Conservation (phyloP, 2,113 vertebrate species). For the Illadopsis cleaveri region DNA sequence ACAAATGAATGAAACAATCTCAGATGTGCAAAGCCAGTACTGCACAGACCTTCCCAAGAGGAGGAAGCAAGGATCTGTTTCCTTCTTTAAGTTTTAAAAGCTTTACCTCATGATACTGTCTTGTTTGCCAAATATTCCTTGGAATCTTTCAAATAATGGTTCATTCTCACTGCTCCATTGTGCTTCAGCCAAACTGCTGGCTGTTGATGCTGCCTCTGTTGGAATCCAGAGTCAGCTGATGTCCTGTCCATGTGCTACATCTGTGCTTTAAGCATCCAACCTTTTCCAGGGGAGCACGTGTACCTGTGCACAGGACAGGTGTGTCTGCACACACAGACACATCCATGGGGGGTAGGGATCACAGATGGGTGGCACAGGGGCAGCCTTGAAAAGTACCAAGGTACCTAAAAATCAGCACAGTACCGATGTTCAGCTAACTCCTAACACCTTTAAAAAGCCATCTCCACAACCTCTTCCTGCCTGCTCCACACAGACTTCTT, state of each 20-base stretch:
- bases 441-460: background rate
- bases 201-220: background rate
- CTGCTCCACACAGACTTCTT: background rate
- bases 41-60: slow-evolving; percentile 5
- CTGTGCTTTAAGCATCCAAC: background rate
- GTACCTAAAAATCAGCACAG: background rate
- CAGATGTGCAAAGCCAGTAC: background rate
- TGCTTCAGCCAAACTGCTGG: background rate
- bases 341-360: background rate
- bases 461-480: background rate
- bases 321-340: background rate
- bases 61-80: background rate
- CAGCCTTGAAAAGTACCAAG: background rate
- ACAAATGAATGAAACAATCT: slow-evolving; percentile 32
- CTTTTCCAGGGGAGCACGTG: too few relatives aligned
- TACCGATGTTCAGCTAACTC: background rate
- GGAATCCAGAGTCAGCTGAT: background rate
- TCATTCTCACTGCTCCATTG: background rate
- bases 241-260: background rate
- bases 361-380: background rate
- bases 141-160: background rate
- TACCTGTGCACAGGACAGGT: background rate
- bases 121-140: slow-evolving; percentile 29
- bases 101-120: background rate
- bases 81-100: slow-evolving; percentile 34